A percentile compares a stretch with the other conserved stretches of the same genome.
Conservation (phyloP, 2,113 vertebrate species). For the Phocoena phocoena region DNA sequence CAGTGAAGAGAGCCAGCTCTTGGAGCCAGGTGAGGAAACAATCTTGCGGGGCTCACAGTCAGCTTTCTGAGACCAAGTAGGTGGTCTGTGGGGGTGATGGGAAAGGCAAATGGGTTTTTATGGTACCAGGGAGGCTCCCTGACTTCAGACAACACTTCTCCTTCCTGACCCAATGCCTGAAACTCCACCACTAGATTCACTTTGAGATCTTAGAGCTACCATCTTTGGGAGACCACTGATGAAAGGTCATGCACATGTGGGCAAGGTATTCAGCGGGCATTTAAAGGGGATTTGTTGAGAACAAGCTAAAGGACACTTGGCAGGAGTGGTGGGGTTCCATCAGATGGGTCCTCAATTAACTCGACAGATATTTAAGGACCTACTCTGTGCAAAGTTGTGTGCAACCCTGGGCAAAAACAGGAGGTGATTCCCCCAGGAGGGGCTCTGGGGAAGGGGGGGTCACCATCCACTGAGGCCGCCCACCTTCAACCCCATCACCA, state of each 20-base stretch:
- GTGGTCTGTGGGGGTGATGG: not conserved
- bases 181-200: not conserved
- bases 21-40: conserved; percentile 58
- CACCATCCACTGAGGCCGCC: not conserved
- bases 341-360: not conserved
- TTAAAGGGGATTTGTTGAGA: not conserved
- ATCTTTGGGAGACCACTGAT: not conserved
- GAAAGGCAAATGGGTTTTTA: not conserved
- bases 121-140: not conserved
- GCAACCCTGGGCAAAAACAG: not conserved
- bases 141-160: not conserved
- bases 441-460: not conserved
- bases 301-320: not conserved
- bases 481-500: not conserved
- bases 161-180: not conserved
- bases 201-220: not conserved
- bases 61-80: not conserved
- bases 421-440: not conserved
- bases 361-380: not conserved
- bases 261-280: not conserved
- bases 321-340: not conserved
- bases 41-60: not conserved
- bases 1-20: fast-evolving
- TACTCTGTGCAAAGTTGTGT: not conserved
- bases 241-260: fast-evolving